These are phyloP conservation scores for Drosophila monieri DNA, from an alignment of 2,888 invertebrate genomes.

Conservation along the genomic window DNA sequence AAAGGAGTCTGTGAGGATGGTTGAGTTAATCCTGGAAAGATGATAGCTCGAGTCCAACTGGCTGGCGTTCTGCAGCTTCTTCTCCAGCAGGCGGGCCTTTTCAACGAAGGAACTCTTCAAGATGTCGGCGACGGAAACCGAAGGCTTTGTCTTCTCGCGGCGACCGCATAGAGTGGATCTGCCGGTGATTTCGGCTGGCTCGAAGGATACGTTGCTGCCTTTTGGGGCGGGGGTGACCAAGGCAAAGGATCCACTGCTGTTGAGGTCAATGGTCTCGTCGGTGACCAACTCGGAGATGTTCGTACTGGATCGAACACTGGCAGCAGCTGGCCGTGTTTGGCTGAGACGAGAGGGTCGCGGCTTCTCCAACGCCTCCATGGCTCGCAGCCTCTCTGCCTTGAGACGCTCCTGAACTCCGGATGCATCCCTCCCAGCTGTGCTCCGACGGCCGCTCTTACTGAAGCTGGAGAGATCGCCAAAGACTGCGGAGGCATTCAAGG, in stretches of 20 bases:
- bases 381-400: slow-evolving; percentile 72
- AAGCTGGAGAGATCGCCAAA: slow-evolving; percentile 76
- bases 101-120: slow-evolving; percentile 81
- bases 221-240: slow-evolving; percentile 48
- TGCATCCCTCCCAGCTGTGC: slow-evolving; percentile 27
- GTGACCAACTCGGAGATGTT: slow-evolving; percentile 81
- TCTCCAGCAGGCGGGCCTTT: slow-evolving; percentile 76
- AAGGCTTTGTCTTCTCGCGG: slow-evolving; percentile 30
- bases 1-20: slow-evolving; percentile 55
- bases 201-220: slow-evolving; percentile 77
- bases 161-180: slow-evolving; percentile 78
- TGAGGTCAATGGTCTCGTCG: slow-evolving; percentile 82
- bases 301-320: slow-evolving; percentile 51
- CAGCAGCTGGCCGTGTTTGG: slow-evolving; percentile 37
- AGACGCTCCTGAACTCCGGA: slow-evolving; percentile 65
- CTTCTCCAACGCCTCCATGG: slow-evolving; percentile 74
- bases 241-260: slow-evolving; percentile 61
- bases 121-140: slow-evolving; percentile 81
- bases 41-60: slow-evolving; percentile 11
- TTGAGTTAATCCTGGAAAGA: slow-evolving; percentile 23
- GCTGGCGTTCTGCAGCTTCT: slow-evolving; percentile 29
- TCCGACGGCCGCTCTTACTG: slow-evolving; percentile 46
- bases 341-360: slow-evolving; percentile 48
- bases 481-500: slow-evolving; percentile 52
- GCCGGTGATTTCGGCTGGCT: slow-evolving; percentile 82